Percentiles rank a stretch among this genome's conserved stretches.
These are phyloP conservation scores for Sipha maydis DNA, from an alignment of 2,888 invertebrate species.

Conservation along the genomic window DNA sequence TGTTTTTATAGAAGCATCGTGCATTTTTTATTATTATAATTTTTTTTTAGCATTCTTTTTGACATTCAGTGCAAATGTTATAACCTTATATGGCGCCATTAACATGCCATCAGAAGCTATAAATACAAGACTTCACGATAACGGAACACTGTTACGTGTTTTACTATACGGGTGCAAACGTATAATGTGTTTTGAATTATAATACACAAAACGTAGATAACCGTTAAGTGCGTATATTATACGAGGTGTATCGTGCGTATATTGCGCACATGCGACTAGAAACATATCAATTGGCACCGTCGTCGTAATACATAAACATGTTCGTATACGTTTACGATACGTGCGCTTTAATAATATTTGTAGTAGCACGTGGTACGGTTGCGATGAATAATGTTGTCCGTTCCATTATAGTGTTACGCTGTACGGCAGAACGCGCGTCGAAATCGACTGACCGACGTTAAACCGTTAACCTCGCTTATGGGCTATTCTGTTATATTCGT, in stretches of 20 bases:
- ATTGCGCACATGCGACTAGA: neutral
- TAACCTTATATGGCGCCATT: slow-evolving; percentile 9
- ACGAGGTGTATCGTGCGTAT: neutral
- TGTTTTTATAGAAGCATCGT: too few species aligned
- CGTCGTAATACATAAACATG: neutral
- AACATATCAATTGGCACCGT: slow-evolving; percentile 25
- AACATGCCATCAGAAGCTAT: slow-evolving; percentile 55
- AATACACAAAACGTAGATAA: slow-evolving; percentile 40
- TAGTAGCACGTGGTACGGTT: too few species aligned
- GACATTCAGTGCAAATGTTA: slow-evolving; percentile 16
- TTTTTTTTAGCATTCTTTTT: slow-evolving; percentile 10
- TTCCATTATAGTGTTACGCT: too few species aligned
- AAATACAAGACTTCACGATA: slow-evolving; percentile 38
- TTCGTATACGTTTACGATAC: too few species aligned
- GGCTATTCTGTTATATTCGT: too few species aligned
- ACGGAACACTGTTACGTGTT: slow-evolving; percentile 24
- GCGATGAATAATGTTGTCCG: too few species aligned
- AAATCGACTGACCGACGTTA: too few species aligned
- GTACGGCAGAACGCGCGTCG: too few species aligned
- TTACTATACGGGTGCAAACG: neutral
- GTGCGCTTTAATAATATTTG: too few species aligned
- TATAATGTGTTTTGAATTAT: slow-evolving; percentile 52
- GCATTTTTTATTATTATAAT: too few species aligned
- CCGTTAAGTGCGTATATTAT: slow-evolving; percentile 6
- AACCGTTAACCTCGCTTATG: too few species aligned